Percentiles rank a stretch among this genome's conserved stretches.
Conservation (phyloP, 1,140 invertebrate species). For the Neodiprion fabricii region DNA sequence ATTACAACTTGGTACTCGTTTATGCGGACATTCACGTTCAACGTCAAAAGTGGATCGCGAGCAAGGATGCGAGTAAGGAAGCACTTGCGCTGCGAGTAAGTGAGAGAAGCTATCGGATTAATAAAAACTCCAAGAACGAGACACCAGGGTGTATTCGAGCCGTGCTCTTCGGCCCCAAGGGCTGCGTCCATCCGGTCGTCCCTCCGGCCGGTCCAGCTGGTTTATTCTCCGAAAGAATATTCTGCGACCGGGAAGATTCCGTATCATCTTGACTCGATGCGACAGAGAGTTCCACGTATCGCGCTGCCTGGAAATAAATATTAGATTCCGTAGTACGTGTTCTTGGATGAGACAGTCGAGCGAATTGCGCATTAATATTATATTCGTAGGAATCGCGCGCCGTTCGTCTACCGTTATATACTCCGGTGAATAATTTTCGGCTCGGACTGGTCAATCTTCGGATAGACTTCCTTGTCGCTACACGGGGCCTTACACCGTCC, state of each 20-base stretch:
- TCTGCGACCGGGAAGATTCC: neutral
- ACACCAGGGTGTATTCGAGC: neutral
- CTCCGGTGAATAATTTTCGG: neutral
- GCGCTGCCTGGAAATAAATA: slow-evolving; percentile 13
- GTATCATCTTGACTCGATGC: slow-evolving; percentile 2
- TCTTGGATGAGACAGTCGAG: slow-evolving; percentile 1
- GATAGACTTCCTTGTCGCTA: too few species aligned
- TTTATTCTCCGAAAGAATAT: neutral
- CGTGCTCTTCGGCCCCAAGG: neutral
- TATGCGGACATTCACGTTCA: too few species aligned
- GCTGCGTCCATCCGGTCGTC: neutral
- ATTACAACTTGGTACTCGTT: too few species aligned
- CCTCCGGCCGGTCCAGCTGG: neutral
- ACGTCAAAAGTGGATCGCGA: too few species aligned
- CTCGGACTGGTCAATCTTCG: neutral
- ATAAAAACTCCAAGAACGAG: neutral
- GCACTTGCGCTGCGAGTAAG: too few species aligned
- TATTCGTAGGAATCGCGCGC: slow-evolving; percentile 2
- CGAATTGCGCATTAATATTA: slow-evolving; percentile 24
- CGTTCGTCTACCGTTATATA: neutral
- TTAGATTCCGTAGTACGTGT: slow-evolving; percentile 14
- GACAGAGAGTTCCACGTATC: neutral
- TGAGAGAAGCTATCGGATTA: neutral
- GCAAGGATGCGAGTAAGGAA: too few species aligned
- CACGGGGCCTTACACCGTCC: too few species aligned